Evolutionary conservation across 2,888 invertebrate genomes (phyloP).

Genomic region (Thymelicus acteon): DNA sequence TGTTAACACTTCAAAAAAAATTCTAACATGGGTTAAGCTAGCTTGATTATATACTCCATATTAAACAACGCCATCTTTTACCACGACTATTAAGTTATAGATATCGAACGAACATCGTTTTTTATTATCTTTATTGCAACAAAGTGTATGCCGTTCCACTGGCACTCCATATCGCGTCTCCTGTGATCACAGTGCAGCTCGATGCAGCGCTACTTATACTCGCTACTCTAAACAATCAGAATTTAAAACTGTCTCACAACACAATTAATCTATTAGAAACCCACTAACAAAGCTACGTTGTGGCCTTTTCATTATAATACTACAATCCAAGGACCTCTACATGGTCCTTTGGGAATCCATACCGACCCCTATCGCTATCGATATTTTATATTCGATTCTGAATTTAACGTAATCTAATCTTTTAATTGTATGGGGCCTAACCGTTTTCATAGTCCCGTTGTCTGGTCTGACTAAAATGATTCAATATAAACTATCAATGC

Average conservation of each 20-base stretch:
- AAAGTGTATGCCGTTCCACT: background rate
- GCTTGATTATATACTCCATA: too few relatives aligned
- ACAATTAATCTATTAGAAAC: constrained; percentile 1
- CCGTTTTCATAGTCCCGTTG: background rate
- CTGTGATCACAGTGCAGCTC: constrained; percentile 11
- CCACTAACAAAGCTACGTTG: constrained; percentile 3
- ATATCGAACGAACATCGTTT: too few relatives aligned
- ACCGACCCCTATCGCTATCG: background rate
- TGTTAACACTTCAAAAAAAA: too few relatives aligned
- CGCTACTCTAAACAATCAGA: constrained; percentile 8
- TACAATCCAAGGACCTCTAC: background rate
- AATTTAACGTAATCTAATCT: background rate
- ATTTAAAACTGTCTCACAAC: constrained; percentile 10
- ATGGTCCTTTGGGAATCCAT: background rate
- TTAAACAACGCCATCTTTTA: too few relatives aligned
- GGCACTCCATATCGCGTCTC: background rate
- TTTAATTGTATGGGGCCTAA: background rate
- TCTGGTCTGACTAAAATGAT: background rate
- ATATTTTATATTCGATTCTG: background rate
- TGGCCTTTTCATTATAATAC: constrained; percentile 11
- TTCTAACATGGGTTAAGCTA: too few relatives aligned
- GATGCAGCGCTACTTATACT: background rate
- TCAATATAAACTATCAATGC: background rate
- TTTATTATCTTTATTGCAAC: background rate
- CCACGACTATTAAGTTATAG: too few relatives aligned